These are phyloP conservation scores for Luscinia megarhynchos DNA, from an alignment of 2,797 vertebrate species.

Conservation along the genomic window DNA sequence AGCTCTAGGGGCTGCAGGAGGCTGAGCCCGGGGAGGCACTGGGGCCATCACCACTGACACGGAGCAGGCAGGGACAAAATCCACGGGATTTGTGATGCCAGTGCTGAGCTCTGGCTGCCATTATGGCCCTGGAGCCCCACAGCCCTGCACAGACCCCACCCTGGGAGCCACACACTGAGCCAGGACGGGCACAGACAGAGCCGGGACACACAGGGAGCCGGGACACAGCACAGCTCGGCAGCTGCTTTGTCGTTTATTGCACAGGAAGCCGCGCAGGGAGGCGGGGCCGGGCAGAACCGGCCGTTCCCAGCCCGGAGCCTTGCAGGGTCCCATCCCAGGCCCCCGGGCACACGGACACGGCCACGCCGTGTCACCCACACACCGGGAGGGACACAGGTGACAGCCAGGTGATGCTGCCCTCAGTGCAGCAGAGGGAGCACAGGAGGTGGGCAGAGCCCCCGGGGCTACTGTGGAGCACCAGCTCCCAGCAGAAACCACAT, in stretches of 20 bases:
- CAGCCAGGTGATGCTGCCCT: background rate
- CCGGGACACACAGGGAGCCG: background rate
- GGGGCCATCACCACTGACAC: background rate
- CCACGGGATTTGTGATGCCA: background rate
- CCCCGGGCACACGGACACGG: constrained; percentile 22
- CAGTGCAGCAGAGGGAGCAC: accelerated
- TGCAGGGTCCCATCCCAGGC: background rate
- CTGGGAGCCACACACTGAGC: too few relatives aligned
- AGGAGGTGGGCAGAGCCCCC: background rate
- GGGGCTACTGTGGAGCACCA: background rate
- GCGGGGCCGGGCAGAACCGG: constrained; percentile 52
- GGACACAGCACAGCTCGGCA: background rate
- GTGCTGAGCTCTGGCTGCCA: accelerated
- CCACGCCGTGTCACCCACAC: accelerated
- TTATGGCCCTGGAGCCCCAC: background rate
- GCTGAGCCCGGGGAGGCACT: background rate
- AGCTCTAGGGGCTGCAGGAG: background rate
- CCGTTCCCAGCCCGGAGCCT: constrained; percentile 42
- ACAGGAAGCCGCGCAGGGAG: constrained; percentile 72
- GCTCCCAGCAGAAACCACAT: background rate
- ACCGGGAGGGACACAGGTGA: background rate
- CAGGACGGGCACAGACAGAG: background rate
- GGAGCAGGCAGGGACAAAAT: background rate
- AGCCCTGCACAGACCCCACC: background rate
- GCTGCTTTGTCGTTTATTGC: constrained; percentile 82